phyloP scores from a whole-genome alignment of 2,113 vertebrate species.

The Protobothrops mucrosquamatus region DNA sequence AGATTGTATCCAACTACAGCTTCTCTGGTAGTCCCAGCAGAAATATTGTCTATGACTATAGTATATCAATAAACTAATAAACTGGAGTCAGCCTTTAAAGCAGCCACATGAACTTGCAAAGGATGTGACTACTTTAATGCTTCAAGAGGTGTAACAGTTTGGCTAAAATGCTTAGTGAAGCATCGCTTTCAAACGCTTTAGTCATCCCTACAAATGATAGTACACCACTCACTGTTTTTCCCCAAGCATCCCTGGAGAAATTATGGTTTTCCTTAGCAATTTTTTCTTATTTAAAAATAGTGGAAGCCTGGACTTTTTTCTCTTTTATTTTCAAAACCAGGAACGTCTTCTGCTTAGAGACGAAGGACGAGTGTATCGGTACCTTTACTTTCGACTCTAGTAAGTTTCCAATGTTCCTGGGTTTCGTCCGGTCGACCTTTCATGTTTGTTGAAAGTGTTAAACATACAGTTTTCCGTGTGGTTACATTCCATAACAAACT shows the following conservation, averaged over 20 bases:
- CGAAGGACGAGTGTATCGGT: too few species aligned
- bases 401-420: too few species aligned
- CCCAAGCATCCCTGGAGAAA: neutral
- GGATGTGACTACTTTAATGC: neutral
- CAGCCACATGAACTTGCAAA: neutral
- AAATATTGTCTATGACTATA: neutral
- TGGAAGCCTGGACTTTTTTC: neutral
- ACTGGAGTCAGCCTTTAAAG: neutral
- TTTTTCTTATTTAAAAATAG: neutral
- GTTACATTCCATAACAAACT: too few species aligned
- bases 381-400: too few species aligned
- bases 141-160: neutral
- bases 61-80: neutral
- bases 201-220: neutral
- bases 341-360: slow-evolving; percentile 95
- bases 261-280: neutral
- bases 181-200: neutral
- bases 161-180: neutral
- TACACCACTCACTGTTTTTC: neutral
- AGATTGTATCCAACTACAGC: neutral
- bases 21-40: neutral
- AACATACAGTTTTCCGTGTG: too few species aligned
- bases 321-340: slow-evolving; percentile 64
- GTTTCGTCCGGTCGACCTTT: too few species aligned
- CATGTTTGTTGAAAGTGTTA: too few species aligned